Conservation (phyloP, 2,888 invertebrate species). For the Papilio protenor region DNA sequence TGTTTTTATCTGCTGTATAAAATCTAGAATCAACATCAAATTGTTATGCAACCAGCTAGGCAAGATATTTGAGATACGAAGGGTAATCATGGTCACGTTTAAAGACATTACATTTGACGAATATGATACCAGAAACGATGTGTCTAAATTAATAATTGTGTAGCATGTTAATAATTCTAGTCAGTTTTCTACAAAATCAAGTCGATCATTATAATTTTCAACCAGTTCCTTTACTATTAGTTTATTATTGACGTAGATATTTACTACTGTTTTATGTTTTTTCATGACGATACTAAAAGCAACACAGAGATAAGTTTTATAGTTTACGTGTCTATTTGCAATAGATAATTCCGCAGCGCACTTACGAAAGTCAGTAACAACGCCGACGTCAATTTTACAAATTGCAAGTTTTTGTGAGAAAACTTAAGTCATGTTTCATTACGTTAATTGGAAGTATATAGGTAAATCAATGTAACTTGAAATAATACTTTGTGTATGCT, state of each 20-base stretch:
- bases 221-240: too few relatives aligned
- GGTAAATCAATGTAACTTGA: background rate
- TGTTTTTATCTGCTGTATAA: conserved; percentile 29
- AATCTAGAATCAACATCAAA: conserved; percentile 15
- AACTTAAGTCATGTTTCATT: conserved; percentile 17
- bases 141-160: too few relatives aligned
- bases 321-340: conserved; percentile 44
- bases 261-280: background rate
- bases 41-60: background rate
- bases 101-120: background rate
- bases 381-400: conserved; percentile 46
- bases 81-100: background rate
- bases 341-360: conserved; percentile 45
- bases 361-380: conserved; percentile 45
- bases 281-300: background rate
- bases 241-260: background rate
- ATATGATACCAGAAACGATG: too few relatives aligned
- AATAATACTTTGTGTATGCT: background rate
- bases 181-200: too few relatives aligned
- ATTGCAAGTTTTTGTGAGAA: conserved; percentile 47
- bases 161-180: too few relatives aligned
- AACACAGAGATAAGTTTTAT: conserved; percentile 16
- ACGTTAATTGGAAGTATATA: conserved; percentile 9
- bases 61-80: conserved; percentile 14
- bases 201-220: too few relatives aligned